Evolutionary conservation across 2,113 vertebrate species (phyloP), one percentile per base, ranked within the genome.

Genomic region (Lagenorhynchus albirostris): DNA sequence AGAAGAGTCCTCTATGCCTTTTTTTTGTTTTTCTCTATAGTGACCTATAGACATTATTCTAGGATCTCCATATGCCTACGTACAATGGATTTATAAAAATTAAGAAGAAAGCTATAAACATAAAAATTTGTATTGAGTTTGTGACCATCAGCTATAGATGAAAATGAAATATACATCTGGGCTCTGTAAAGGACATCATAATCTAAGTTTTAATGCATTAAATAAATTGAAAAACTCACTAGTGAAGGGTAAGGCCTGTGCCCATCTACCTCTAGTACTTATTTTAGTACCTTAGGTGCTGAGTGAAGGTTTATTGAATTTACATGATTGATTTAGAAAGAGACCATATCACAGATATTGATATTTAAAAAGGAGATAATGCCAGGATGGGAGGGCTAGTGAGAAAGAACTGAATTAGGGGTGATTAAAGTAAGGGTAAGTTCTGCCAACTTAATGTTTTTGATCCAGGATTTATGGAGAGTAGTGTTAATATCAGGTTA

Each of bases 171-270:
- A 29, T 18, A 50, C 4, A 23, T 7, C 2, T 71, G 23, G n/a
- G 10, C 38, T 94, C 65, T 73, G 6, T 58, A 81, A 65, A 85
- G 60, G 41, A 41, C 65, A 70, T 58, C 82, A 77, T 93, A 84
- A 58, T 88, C n/a, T 82, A 79, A 97, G 26, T 89, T 50, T 93
- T 65, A 91, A 91, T 85, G 38, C 50, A 65, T 94, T 80, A 58
- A 84, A 23, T 94, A 74, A 91, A 67, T 44, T 38, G 26, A 36
- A 93, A 82, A 88, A 36, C 44, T 38, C 5, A 47, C 53, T 23
- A 81, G 11, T 65, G 38, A 91, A 82, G 21, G 23, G 5, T 63
- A 12, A n/a, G 36, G 1, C 38, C 11, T 47, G 6, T 67, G 44
- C 90, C 93, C 47, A 41, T 84, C 44, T 62, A n/a, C 12, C 5